These are phyloP conservation scores for Brachycybe producta DNA, from an alignment of 2,888 invertebrate genomes.

Conservation along the genomic window DNA sequence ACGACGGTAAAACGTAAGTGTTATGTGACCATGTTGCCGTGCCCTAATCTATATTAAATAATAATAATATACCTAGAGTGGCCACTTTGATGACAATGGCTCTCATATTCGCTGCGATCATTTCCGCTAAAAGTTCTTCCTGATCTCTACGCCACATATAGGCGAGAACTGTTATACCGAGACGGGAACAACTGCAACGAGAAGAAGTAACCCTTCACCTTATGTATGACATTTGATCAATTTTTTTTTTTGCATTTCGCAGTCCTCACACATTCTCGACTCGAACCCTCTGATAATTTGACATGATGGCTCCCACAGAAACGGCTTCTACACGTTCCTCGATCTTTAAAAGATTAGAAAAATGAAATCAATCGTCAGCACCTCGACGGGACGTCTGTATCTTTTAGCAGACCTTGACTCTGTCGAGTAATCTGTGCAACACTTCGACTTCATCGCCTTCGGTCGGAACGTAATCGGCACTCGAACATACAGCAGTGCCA, in stretches of 20 bases:
- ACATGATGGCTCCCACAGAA: constrained; percentile 92
- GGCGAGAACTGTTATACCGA: constrained; percentile 75
- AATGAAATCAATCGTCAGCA: not conserved
- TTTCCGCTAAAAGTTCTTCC: constrained; percentile 82
- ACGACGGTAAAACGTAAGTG: no score
- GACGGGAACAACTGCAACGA: constrained; percentile 74
- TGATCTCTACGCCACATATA: constrained; percentile 96
- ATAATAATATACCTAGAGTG: constrained; percentile 45
- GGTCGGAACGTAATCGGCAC: constrained; percentile 63
- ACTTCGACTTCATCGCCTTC: constrained; percentile 95
- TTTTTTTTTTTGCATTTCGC: constrained; percentile 2
- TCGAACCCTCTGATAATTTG: constrained; percentile 93
- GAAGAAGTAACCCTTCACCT: no score
- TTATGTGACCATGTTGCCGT: no score
- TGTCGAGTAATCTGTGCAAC: constrained; percentile 64
- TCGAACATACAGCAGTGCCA: constrained; percentile 67
- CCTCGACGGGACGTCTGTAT: not conserved
- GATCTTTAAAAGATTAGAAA: constrained; percentile 12
- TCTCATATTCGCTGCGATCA: constrained; percentile 83
- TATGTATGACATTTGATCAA: not conserved
- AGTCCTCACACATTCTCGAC: constrained; percentile 90
- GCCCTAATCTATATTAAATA: no score
- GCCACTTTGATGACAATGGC: constrained; percentile 97
- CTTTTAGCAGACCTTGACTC: constrained; percentile 48
- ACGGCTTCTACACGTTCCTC: constrained; percentile 61